phyloP scores from a whole-genome alignment of 2,888 invertebrate genomes.

The Trissolcus brochymenae region DNA sequence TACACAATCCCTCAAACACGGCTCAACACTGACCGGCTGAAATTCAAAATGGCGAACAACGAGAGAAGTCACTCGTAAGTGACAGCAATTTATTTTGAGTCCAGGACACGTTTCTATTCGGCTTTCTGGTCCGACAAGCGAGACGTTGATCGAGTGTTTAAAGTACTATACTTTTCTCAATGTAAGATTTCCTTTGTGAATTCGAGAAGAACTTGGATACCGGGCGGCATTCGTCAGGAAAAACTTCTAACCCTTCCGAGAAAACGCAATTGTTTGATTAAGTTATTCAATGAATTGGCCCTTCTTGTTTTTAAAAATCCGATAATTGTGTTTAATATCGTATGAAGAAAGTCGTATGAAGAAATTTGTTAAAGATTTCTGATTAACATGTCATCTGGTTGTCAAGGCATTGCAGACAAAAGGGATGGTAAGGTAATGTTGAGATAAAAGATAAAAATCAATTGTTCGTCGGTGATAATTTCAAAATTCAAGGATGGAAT shows the following conservation, averaged over 20 bases:
- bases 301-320: neutral
- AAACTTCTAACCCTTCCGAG: conserved; percentile 1
- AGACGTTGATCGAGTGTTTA: conserved; percentile 53
- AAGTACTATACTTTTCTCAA: conserved; percentile 46
- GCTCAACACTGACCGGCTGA: conserved; percentile 61
- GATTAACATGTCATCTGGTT: conserved; percentile 66
- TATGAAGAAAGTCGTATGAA: neutral
- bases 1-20: conserved; percentile 74
- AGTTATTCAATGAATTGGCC: too few species aligned
- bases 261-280: neutral
- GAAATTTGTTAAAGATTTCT: conserved; percentile 20
- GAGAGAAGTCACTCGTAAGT: conserved; percentile 62
- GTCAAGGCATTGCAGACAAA: conserved; percentile 71
- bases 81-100: conserved; percentile 70
- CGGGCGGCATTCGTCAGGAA: conserved; percentile 44
- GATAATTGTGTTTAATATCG: neutral
- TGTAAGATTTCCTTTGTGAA: conserved; percentile 53
- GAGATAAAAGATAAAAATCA: conserved; percentile 69
- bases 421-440: conserved; percentile 63
- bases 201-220: conserved; percentile 51
- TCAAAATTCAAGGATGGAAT: conserved; percentile 62
- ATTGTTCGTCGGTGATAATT: conserved; percentile 64
- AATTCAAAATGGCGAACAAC: conserved; percentile 59
- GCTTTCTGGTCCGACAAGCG: conserved; percentile 58
- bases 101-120: conserved; percentile 72